These are phyloP conservation scores for Brienomyrus longianalis DNA, from an alignment of 2,113 vertebrate genomes.

Conservation along the genomic window DNA sequence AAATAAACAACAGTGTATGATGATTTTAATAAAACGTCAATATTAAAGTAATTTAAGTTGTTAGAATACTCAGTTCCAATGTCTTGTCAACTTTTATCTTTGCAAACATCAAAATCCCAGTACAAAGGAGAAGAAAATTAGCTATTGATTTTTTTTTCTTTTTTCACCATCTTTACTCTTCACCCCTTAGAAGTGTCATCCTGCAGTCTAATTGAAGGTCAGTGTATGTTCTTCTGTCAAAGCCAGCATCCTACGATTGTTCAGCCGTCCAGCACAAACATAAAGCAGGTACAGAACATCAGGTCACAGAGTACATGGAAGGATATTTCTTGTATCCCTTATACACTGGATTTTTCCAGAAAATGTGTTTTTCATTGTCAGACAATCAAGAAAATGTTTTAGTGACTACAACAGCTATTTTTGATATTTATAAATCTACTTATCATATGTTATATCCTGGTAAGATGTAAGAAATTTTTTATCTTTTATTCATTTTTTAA, in stretches of 20 bases:
- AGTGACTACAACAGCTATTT: neutral
- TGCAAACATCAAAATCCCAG: constrained; percentile 82
- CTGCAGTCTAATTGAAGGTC: constrained; percentile 87
- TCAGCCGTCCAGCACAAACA: constrained; percentile 42
- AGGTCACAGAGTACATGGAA: constrained; percentile 26
- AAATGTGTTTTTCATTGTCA: neutral
- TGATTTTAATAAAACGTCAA: constrained; percentile 38
- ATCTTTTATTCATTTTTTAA: neutral
- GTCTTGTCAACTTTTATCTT: constrained; percentile 76
- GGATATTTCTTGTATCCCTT: constrained; percentile 16
- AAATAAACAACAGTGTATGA: neutral
- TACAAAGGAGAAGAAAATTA: constrained; percentile 80
- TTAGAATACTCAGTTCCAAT: constrained; percentile 50
- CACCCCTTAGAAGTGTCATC: constrained; percentile 76
- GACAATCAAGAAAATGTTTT: neutral
- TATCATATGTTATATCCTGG: neutral
- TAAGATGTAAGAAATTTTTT: neutral
- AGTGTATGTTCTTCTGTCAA: constrained; percentile 70
- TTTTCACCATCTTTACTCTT: constrained; percentile 45
- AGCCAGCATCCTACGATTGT: constrained; percentile 47
- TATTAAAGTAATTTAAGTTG: constrained; percentile 61
- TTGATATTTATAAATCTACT: neutral
- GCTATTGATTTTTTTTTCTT: constrained; percentile 79
- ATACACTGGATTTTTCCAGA: neutral
- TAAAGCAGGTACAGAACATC: constrained; percentile 36